A percentile compares a stretch with the other conserved stretches of the same genome.
These are phyloP conservation scores for Euglossa dilemma DNA, from an alignment of 1,140 invertebrate genomes.

Conservation along the genomic window DNA sequence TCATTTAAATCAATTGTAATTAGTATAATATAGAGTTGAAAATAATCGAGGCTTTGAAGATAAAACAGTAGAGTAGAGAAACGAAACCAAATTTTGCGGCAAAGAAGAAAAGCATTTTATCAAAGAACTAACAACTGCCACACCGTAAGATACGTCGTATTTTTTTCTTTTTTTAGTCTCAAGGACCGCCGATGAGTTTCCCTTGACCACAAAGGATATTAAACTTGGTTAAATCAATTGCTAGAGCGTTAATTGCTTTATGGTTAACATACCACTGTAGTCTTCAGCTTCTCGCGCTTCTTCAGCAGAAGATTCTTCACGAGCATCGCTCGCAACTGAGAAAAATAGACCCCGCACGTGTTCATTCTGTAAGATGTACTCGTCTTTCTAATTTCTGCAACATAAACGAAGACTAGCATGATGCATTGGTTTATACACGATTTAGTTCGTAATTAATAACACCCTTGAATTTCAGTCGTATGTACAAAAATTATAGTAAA, in stretches of 20 bases:
- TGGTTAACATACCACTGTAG: conserved; percentile 84
- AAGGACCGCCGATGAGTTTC: background rate
- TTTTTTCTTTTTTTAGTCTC: background rate
- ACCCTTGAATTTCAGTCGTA: too few relatives aligned
- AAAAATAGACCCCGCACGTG: conserved; percentile 79
- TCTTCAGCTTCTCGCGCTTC: conserved; percentile 88
- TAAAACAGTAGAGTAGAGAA: background rate
- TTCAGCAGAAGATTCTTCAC: conserved; percentile 88
- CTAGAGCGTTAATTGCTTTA: background rate
- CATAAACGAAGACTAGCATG: conserved; percentile 12
- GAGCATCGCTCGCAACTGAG: conserved; percentile 87
- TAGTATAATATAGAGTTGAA: background rate
- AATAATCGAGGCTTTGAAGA: background rate
- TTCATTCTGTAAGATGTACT: conserved; percentile 74
- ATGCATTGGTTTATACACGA: background rate
- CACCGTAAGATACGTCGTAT: background rate
- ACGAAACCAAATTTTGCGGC: background rate
- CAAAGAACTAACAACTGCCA: too few relatives aligned
- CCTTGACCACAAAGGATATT: background rate
- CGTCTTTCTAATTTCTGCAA: conserved; percentile 75
- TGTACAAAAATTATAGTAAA: too few relatives aligned
- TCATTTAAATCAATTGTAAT: too few relatives aligned
- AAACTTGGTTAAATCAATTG: background rate
- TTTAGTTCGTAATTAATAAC: too few relatives aligned
- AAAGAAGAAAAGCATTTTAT: background rate